Conservation (phyloP, 2,888 invertebrate genomes). For the Phortica magna region DNA sequence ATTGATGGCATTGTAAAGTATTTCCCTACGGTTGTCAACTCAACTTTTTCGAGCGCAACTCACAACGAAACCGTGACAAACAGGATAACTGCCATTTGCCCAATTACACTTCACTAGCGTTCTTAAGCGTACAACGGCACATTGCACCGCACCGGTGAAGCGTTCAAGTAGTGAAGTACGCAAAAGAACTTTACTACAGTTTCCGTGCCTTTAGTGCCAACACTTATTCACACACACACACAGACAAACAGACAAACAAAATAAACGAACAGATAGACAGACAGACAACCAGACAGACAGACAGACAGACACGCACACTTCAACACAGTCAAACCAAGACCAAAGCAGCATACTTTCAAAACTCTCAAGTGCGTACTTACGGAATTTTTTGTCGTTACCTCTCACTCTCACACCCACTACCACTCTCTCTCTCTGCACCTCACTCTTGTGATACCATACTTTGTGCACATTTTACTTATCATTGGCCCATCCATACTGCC, state of each 20-base stretch:
- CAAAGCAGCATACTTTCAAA: slow-evolving; percentile 1
- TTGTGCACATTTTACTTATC: too few species aligned
- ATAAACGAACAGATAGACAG: background rate
- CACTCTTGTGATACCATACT: slow-evolving; percentile 48
- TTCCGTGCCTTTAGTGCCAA: slow-evolving; percentile 5
- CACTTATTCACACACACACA: background rate
- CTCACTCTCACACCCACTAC: slow-evolving; percentile 4
- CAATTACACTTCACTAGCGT: slow-evolving; percentile 58
- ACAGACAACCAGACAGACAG: background rate
- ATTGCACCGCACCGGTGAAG: background rate
- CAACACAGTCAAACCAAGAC: slow-evolving; percentile 3
- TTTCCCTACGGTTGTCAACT: slow-evolving; percentile 20
- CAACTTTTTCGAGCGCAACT: slow-evolving; percentile 33
- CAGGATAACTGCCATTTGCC: slow-evolving; percentile 53
- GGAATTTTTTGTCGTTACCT: slow-evolving; percentile 38
- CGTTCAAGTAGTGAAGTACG: background rate
- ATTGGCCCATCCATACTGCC: too few species aligned
- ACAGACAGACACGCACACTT: slow-evolving; percentile 10
- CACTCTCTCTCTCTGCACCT: slow-evolving; percentile 40
- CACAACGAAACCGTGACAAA: slow-evolving; percentile 36
- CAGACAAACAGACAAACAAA: background rate
- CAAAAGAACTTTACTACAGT: slow-evolving; percentile 12
- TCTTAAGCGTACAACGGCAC: slow-evolving; percentile 13
- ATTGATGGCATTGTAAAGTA: slow-evolving; percentile 29
- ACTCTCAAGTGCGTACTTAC: slow-evolving; percentile 66